phyloP scores from a whole-genome alignment of 2,888 invertebrate species.

The Eilema griseolum region DNA sequence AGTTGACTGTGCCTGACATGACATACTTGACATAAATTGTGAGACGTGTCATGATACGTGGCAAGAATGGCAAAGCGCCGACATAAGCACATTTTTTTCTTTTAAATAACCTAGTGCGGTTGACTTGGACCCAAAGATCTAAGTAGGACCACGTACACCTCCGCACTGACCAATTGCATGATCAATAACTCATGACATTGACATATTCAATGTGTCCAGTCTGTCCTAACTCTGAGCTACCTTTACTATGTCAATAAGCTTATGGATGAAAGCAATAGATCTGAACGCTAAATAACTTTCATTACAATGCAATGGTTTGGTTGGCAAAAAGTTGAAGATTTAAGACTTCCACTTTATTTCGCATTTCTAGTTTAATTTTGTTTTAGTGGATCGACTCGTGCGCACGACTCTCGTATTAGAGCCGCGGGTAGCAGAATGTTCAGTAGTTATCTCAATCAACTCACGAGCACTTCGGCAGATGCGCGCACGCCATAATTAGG shows the following conservation, averaged over 20 bases:
- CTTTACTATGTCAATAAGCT: not conserved
- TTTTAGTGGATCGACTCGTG: constrained; percentile 42
- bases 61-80: too few relatives aligned
- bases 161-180: too few relatives aligned
- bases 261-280: not conserved
- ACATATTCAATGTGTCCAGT: not conserved
- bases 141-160: too few relatives aligned
- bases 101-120: too few relatives aligned
- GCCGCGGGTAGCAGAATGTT: constrained; percentile 28
- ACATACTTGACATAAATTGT: too few relatives aligned
- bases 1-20: too few relatives aligned
- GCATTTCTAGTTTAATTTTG: constrained; percentile 34
- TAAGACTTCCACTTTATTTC: constrained; percentile 23
- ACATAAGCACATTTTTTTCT: too few relatives aligned
- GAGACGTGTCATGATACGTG: too few relatives aligned
- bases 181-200: too few relatives aligned
- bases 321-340: not conserved
- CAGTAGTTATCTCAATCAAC: constrained; percentile 44
- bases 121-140: too few relatives aligned
- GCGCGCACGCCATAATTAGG: constrained; percentile 7
- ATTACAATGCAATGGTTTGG: not conserved
- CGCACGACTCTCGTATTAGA: constrained; percentile 42
- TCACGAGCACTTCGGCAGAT: constrained; percentile 35
- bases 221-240: not conserved
- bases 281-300: not conserved